These are phyloP conservation scores for Zeus faber DNA, from an alignment of 2,113 vertebrate species.

Conservation along the genomic window DNA sequence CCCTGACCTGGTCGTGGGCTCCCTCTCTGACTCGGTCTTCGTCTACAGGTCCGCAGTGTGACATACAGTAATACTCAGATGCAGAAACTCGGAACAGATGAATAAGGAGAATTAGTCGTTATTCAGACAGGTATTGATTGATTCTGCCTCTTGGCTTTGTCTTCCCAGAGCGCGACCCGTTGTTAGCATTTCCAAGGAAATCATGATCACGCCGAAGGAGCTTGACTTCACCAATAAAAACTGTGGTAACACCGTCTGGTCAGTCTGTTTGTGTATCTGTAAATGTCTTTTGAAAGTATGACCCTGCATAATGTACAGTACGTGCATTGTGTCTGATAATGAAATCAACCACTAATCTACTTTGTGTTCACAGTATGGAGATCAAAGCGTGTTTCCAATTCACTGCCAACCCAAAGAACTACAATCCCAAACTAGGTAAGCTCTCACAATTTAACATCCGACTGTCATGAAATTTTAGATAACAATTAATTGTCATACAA, in stretches of 20 bases:
- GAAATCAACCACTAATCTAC: neutral
- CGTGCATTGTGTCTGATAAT: slow-evolving; percentile 8
- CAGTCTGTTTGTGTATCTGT: slow-evolving; percentile 15
- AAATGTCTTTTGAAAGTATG: neutral
- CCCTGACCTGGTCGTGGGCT: slow-evolving; percentile 91
- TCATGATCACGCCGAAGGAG: slow-evolving; percentile 77
- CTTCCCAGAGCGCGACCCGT: slow-evolving; percentile 84
- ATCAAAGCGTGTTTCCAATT: slow-evolving; percentile 86
- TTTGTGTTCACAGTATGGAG: slow-evolving; percentile 76
- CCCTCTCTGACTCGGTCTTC: slow-evolving; percentile 86
- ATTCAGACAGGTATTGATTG: slow-evolving; percentile 1
- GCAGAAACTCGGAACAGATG: too few species aligned
- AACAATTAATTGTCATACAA: too few species aligned
- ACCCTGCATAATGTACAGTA: neutral
- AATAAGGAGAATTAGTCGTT: neutral
- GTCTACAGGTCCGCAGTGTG: slow-evolving; percentile 63
- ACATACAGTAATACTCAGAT: too few species aligned
- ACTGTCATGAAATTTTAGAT: too few species aligned
- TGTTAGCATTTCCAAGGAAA: slow-evolving; percentile 80
- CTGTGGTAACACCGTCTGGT: slow-evolving; percentile 81
- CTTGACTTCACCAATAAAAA: slow-evolving; percentile 65
- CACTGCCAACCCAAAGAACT: slow-evolving; percentile 76
- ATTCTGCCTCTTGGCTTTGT: neutral
- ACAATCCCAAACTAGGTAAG: slow-evolving; percentile 86
- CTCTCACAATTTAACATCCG: slow-evolving; percentile 14